These are phyloP conservation scores for Scolopax bukidnonensis DNA, from an alignment of 2,797 vertebrate species.

Conservation along the genomic window DNA sequence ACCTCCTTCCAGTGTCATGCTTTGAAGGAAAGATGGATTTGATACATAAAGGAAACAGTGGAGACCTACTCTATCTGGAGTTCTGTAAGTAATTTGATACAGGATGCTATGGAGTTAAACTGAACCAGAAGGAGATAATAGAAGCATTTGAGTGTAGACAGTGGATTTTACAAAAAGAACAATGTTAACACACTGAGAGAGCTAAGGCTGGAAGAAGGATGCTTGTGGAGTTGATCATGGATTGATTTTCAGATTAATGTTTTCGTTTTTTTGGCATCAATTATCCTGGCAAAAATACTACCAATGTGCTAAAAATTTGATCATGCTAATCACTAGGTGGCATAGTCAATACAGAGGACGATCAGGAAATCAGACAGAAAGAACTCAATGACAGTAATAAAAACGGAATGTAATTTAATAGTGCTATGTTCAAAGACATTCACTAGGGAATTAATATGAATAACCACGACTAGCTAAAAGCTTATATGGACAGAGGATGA, in stretches of 20 bases:
- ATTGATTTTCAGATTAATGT: not conserved
- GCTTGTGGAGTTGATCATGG: not conserved
- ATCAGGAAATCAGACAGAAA: not conserved
- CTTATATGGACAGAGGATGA: not conserved
- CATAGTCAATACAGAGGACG: not conserved
- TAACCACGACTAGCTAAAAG: conserved; percentile 25
- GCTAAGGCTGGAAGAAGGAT: not conserved
- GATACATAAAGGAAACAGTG: not conserved
- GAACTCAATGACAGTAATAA: conserved; percentile 5
- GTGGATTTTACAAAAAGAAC: not conserved
- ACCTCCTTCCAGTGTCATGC: not conserved
- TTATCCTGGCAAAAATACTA: not conserved
- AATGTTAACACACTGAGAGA: not conserved
- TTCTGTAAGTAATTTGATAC: not conserved
- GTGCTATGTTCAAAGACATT: not conserved
- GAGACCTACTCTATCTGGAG: not conserved
- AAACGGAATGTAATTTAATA: conserved; percentile 27
- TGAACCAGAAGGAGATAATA: not conserved
- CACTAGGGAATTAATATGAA: not conserved
- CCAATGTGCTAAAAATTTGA: not conserved
- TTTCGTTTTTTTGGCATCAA: not conserved
- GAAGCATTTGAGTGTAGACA: not conserved
- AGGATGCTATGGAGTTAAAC: not conserved
- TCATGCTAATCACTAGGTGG: conserved; percentile 20
- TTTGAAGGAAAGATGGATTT: not conserved